Evolutionary conservation across 2,797 vertebrate genomes (phyloP).

Genomic region (Danionella dracula): DNA sequence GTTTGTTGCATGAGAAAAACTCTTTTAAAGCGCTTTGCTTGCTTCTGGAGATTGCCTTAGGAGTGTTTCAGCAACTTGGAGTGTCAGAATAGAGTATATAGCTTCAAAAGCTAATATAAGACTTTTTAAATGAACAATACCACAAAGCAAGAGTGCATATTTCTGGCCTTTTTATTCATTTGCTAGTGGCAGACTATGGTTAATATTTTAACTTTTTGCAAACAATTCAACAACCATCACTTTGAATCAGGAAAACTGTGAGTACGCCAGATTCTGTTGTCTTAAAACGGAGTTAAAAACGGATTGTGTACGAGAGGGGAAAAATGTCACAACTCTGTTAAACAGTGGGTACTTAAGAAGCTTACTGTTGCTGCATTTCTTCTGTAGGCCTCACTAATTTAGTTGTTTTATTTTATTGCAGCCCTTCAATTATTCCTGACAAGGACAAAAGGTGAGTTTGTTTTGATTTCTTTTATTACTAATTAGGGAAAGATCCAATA

Average conservation of each 20-base stretch:
- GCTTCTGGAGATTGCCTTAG: conserved; percentile 34
- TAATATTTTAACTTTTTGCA: conserved; percentile 60
- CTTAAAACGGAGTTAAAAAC: conserved; percentile 60
- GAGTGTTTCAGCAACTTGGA: conserved; percentile 12
- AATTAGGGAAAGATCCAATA: too few relatives aligned
- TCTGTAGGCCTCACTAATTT: conserved; percentile 16
- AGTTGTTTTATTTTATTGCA: conserved; percentile 51
- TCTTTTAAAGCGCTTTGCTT: conserved; percentile 55
- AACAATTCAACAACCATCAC: conserved; percentile 52
- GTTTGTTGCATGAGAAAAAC: conserved; percentile 70
- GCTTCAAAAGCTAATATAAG: background rate
- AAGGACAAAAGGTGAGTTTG: conserved; percentile 74
- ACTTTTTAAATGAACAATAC: too few relatives aligned
- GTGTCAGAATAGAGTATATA: background rate
- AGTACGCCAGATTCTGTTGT: conserved; percentile 63
- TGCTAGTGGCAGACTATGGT: conserved; percentile 65
- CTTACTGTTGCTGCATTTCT: background rate
- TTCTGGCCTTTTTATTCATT: conserved; percentile 15
- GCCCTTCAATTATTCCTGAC: conserved; percentile 62
- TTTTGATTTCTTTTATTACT: background rate
- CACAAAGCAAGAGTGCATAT: conserved; percentile 41
- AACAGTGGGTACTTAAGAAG: conserved; percentile 49
- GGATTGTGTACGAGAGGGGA: conserved; percentile 50
- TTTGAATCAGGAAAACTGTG: too few relatives aligned
- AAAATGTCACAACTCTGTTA: conserved; percentile 66